Conservation (phyloP, 35 echinoderm and acorn worm genomes). For the Chiridota heheva region DNA sequence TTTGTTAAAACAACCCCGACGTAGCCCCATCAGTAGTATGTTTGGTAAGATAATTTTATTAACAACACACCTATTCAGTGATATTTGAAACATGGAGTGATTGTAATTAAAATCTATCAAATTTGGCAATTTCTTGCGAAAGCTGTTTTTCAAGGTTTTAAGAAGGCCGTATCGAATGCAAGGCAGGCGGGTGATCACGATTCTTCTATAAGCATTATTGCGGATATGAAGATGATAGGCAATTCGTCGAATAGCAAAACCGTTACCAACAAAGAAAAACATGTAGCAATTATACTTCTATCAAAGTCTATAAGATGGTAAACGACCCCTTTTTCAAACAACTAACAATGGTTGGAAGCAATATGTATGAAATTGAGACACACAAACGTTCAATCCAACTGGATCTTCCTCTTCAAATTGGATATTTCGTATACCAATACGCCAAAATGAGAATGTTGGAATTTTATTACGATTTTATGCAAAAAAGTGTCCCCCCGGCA, state of each 20-base stretch:
- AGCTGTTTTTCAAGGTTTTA: slow-evolving; percentile 7
- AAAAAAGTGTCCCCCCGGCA: background rate
- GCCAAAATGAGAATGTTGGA: slow-evolving; percentile 57
- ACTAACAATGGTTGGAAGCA: background rate
- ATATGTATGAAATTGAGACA: slow-evolving; percentile 31
- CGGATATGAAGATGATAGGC: slow-evolving; percentile 21
- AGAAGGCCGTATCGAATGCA: background rate
- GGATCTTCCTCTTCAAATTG: slow-evolving; percentile 60
- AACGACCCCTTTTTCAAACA: slow-evolving; percentile 41
- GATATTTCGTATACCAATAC: slow-evolving; percentile 49
- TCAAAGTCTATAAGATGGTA: slow-evolving; percentile 3
- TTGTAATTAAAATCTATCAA: background rate
- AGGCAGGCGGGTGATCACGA: slow-evolving; percentile 16
- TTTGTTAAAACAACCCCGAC: background rate
- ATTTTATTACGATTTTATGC: slow-evolving; percentile 60
- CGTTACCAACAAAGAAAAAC: background rate
- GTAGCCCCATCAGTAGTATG: slow-evolving; percentile 14
- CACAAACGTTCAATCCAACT: slow-evolving; percentile 16
- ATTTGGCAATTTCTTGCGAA: background rate
- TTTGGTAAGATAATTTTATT: slow-evolving; percentile 11
- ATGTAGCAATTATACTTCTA: too few relatives aligned
- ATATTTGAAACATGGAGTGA: background rate
- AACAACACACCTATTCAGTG: slow-evolving; percentile 1
- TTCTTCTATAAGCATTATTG: slow-evolving; percentile 5
- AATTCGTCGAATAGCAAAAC: slow-evolving; percentile 33